Evolutionary conservation across 2,888 invertebrate species (phyloP).

Genomic region (Cephus pulcher): DNA sequence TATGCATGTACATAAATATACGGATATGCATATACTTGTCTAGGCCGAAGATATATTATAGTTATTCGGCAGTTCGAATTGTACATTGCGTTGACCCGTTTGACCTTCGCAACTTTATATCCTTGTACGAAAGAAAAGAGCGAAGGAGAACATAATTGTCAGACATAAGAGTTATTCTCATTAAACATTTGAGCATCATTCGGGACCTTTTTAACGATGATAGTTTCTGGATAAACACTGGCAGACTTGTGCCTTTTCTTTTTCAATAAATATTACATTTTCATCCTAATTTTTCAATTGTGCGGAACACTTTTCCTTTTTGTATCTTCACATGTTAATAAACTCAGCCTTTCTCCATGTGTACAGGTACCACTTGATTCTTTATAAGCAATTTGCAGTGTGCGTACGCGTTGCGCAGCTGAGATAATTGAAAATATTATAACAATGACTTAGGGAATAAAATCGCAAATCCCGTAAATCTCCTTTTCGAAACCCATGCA

Average conservation of each 20-base stretch:
- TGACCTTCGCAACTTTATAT: no score
- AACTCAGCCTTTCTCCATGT: neutral
- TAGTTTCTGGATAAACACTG: neutral
- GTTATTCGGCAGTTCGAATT: neutral
- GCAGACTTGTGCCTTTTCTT: neutral
- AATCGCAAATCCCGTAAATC: constrained; percentile 60
- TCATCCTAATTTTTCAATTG: neutral
- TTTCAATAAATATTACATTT: neutral
- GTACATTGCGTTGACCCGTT: no score
- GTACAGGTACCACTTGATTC: neutral
- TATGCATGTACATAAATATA: neutral
- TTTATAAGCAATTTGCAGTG: neutral
- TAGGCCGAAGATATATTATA: neutral
- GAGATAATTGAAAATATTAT: neutral
- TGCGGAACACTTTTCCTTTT: neutral
- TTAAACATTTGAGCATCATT: neutral
- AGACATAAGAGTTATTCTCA: neutral
- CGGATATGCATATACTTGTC: neutral
- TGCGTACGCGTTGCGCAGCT: neutral
- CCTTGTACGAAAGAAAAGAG: no score
- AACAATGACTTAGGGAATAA: constrained; percentile 49
- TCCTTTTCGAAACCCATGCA: constrained; percentile 67
- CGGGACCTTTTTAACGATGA: neutral
- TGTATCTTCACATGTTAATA: neutral
- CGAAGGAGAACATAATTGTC: no score